These are phyloP conservation scores for Enteromius mattozi DNA, from an alignment of 2,797 vertebrate genomes.

Conservation along the genomic window DNA sequence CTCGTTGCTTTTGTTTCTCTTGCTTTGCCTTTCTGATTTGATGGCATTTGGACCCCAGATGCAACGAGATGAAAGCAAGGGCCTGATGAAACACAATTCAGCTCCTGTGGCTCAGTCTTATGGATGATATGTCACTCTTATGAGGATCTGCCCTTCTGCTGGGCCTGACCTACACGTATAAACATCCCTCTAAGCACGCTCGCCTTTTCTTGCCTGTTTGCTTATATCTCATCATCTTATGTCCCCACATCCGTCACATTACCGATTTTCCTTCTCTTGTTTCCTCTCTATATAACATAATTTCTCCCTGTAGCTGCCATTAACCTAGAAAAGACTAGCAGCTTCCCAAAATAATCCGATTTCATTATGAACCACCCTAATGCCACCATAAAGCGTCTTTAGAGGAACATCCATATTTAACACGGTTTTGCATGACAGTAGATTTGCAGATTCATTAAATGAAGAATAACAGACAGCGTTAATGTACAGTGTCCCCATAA, in stretches of 20 bases:
- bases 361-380: conserved; percentile 21
- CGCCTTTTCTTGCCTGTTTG: conserved; percentile 27
- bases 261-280: background rate
- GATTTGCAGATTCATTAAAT: conserved; percentile 22
- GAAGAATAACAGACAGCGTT: background rate
- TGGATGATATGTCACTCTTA: conserved; percentile 81
- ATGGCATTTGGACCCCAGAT: conserved; percentile 76
- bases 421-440: background rate
- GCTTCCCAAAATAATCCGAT: conserved; percentile 18
- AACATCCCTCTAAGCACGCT: conserved; percentile 37
- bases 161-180: conserved; percentile 38
- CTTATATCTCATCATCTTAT: conserved; percentile 24
- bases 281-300: background rate
- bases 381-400: conserved; percentile 31
- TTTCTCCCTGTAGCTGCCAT: conserved; percentile 45
- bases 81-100: conserved; percentile 73
- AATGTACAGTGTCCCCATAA: background rate
- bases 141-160: background rate
- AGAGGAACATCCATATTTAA: conserved; percentile 31
- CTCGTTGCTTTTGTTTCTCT: conserved; percentile 80
- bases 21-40: conserved; percentile 76
- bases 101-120: conserved; percentile 72
- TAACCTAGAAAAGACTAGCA: conserved; percentile 51
- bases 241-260: conserved; percentile 15
- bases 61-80: conserved; percentile 85